Percentiles rank a stretch among this genome's conserved stretches.
These are phyloP conservation scores for Sphenopsis melanotis DNA, from an alignment of 2,797 vertebrate genomes.

Conservation along the genomic window DNA sequence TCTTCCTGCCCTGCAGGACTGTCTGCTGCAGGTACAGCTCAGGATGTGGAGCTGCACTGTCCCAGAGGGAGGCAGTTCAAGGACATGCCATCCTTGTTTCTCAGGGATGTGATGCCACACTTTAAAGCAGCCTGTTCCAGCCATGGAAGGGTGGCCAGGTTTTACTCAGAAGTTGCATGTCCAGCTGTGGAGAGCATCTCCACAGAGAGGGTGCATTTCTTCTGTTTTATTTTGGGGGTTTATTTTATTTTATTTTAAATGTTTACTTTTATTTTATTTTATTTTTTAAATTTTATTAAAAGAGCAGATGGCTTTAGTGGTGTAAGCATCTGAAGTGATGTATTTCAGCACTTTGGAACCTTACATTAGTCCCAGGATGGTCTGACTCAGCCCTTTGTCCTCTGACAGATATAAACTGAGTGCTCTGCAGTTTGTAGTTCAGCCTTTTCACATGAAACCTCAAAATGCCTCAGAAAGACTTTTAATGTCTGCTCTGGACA, in stretches of 20 bases:
- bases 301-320: not conserved
- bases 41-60: not conserved
- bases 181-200: not conserved
- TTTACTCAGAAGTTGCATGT: not conserved
- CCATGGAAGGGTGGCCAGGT: not conserved
- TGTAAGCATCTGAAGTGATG: not conserved
- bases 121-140: not conserved
- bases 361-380: not conserved
- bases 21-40: not conserved
- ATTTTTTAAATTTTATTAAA: not conserved
- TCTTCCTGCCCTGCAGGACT: not conserved
- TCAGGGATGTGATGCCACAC: not conserved
- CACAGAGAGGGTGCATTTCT: not conserved
- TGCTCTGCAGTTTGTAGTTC: not conserved
- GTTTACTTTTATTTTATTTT: not conserved
- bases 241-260: no score
- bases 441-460: not conserved
- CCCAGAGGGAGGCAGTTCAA: not conserved
- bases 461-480: not conserved
- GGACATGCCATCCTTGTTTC: not conserved
- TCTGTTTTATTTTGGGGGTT: not conserved
- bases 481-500: not conserved
- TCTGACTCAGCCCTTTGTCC: slow-evolving; percentile 39
- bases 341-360: not conserved
- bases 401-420: not conserved